Evolutionary conservation across 2,113 vertebrate genomes (phyloP).

Genomic region (Otus sunia): DNA sequence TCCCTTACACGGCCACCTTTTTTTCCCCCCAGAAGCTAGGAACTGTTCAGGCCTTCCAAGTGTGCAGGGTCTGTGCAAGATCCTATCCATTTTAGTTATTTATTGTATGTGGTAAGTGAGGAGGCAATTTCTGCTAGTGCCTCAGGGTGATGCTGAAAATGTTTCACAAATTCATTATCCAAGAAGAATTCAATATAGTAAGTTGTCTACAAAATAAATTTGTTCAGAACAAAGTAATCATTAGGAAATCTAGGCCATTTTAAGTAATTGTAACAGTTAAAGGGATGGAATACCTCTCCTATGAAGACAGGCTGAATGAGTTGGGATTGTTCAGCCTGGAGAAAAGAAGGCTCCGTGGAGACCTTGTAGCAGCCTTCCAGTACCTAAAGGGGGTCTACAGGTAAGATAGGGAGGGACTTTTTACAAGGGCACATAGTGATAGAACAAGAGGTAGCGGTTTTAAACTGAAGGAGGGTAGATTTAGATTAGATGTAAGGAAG

Average conservation of each 20-base stretch:
- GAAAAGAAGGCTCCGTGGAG: no score
- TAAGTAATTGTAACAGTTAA: not conserved
- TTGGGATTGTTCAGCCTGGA: no score
- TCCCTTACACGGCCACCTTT: not conserved
- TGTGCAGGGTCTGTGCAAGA: not conserved
- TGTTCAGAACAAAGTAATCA: not conserved
- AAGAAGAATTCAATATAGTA: not conserved
- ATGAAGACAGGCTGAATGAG: no score
- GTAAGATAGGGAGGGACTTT: no score
- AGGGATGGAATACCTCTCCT: no score
- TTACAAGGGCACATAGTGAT: no score
- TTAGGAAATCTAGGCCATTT: not conserved
- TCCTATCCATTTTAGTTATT: not conserved
- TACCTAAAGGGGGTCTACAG: no score
- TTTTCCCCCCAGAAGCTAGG: not conserved
- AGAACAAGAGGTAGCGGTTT: no score
- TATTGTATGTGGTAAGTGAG: not conserved
- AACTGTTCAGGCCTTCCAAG: not conserved
- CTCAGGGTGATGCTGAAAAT: not conserved
- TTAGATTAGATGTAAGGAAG: no score
- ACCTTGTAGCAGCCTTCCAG: no score
- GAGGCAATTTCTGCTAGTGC: not conserved
- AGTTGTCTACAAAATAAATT: constrained; percentile 10
- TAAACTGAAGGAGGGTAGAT: no score
- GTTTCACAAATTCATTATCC: not conserved